Conservation (phyloP, 2,113 vertebrate genomes). For the Anser brachyrhynchus region DNA sequence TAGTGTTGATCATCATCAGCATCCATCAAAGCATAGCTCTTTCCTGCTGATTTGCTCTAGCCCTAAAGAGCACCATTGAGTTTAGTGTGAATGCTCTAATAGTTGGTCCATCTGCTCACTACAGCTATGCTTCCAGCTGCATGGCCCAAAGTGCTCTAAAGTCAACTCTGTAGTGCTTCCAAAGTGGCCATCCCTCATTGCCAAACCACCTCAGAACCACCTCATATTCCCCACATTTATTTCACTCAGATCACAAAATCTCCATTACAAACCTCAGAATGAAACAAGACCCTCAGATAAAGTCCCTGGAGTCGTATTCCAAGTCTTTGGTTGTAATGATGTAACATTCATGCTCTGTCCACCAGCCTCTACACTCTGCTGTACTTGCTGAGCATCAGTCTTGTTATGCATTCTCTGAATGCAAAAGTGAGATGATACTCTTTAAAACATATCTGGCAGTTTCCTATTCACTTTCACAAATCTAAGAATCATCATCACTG, state of each 20-base stretch:
- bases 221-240: background rate
- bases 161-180: background rate
- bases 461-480: background rate
- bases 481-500: background rate
- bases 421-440: background rate
- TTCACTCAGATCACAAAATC: background rate
- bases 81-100: background rate
- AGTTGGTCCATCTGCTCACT: background rate
- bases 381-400: background rate
- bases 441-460: background rate
- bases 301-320: background rate
- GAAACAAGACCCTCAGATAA: background rate
- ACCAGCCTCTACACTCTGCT: background rate
- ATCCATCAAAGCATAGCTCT: background rate
- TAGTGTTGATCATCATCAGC: background rate
- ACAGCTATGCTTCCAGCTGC: background rate
- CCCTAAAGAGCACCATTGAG: background rate
- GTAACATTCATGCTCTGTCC: background rate
- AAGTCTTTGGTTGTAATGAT: too few relatives aligned
- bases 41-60: background rate
- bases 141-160: background rate
- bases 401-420: background rate
- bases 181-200: too few relatives aligned
- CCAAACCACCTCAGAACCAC: background rate
- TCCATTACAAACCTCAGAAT: background rate